Conservation (phyloP, 2,797 vertebrate species). For the Xyrichtys novacula region DNA sequence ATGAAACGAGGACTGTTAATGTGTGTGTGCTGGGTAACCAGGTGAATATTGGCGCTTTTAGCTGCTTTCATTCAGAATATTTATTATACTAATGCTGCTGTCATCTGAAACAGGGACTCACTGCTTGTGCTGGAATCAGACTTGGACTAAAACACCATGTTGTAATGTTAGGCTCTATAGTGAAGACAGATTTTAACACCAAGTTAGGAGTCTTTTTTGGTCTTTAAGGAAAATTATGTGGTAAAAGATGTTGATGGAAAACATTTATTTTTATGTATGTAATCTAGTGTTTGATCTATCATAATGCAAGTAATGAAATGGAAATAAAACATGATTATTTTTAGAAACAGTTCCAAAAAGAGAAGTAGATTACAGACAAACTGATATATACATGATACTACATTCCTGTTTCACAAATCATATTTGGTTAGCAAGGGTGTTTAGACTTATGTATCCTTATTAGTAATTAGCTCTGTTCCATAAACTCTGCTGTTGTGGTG, state of each 20-base stretch:
- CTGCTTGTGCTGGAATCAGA: slow-evolving; percentile 70
- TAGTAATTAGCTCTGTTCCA: no score
- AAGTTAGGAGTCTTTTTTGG: slow-evolving; percentile 48
- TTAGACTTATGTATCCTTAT: no score
- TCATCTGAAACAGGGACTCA: slow-evolving; percentile 69
- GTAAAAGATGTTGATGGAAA: background rate
- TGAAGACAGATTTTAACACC: slow-evolving; percentile 62
- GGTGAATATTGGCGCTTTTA: slow-evolving; percentile 69
- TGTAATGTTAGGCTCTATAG: slow-evolving; percentile 55
- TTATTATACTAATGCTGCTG: slow-evolving; percentile 79
- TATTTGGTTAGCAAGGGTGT: no score
- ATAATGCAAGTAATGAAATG: no score
- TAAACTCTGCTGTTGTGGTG: no score
- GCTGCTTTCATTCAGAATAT: slow-evolving; percentile 68
- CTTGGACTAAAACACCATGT: slow-evolving; percentile 59
- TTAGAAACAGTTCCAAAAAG: no score
- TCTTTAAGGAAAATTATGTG: slow-evolving; percentile 33
- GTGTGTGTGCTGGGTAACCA: slow-evolving; percentile 47
- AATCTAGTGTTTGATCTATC: background rate
- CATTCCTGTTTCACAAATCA: no score
- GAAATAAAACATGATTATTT: no score
- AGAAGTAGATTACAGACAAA: no score
- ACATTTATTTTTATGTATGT: background rate
- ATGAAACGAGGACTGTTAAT: slow-evolving; percentile 56
- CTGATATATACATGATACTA: no score